Evolutionary conservation across 2,888 invertebrate species (phyloP), one percentile per base, ranked within the genome.

Genomic region (Muscina levida): DNA sequence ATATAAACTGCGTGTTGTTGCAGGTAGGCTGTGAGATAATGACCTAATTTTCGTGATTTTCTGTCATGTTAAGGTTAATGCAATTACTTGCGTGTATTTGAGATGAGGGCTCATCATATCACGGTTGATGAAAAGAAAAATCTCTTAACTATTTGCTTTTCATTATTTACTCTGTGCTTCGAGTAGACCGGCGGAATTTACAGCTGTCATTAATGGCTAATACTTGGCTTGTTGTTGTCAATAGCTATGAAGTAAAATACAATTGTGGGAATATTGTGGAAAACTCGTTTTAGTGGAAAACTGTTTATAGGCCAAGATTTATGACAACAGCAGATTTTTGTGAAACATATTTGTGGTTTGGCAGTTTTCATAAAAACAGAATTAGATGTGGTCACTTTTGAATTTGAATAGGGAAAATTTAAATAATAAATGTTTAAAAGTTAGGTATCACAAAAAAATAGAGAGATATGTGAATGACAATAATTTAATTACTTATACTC

Each of bases 201-300:
- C 17, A 17, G 10, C 4, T 15, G 24, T 19, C n/a, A 56, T 62
- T 15, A 37, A n/a, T 4, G 15, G 46, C 42, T 59, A 37, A 37
- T 37, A 11, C 37, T 59, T 39, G 31, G 3, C 31, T 57, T 13
- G 26, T 22, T 31, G 57, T 26, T 13, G 26, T 56, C n/a, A n/a
- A 11, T 56, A 26, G 22, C 22, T 56, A 26, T 56, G 6, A 1
- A 11, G n/a, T 39, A 39, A 31, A 37, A 62, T 67, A 24, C 62
- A 62, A 72, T 71, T 75, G 79, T 75, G 72, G 46, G 79, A 76
- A 76, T 59, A 48, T 39, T 53, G 42, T 31, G 17, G 56, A 11
- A 46, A 24, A 39, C 65, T 65, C 56, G 42, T 24, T 22, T 53
- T 22, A 53, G 24, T 53, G 17, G 8, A 15, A 1, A 48, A 42